phyloP scores from a whole-genome alignment of 2,888 invertebrate species.

The Brachypalpus laphriformis region DNA sequence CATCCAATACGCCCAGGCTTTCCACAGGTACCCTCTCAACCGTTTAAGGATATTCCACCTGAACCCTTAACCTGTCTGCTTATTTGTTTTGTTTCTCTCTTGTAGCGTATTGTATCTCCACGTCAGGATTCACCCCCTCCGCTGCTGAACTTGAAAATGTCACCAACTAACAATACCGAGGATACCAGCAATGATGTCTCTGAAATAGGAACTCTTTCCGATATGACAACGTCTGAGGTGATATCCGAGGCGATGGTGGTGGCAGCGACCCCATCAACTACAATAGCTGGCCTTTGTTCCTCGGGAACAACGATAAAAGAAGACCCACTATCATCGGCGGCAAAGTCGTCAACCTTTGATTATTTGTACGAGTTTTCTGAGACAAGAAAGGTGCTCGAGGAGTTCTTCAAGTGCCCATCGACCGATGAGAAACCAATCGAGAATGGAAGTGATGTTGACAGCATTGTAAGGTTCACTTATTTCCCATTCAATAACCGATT shows the following conservation, averaged over 20 bases:
- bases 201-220: slow-evolving; percentile 82
- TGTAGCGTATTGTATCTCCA: slow-evolving; percentile 81
- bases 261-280: slow-evolving; percentile 17
- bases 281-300: slow-evolving; percentile 62
- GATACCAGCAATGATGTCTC: slow-evolving; percentile 83
- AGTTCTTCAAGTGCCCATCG: slow-evolving; percentile 93
- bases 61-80: slow-evolving; percentile 53
- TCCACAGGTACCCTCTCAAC: slow-evolving; percentile 85
- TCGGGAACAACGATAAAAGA: slow-evolving; percentile 65
- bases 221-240: slow-evolving; percentile 81
- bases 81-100: slow-evolving; percentile 19
- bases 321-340: slow-evolving; percentile 65
- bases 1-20: slow-evolving; percentile 94
- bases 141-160: slow-evolving; percentile 76
- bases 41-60: slow-evolving; percentile 25
- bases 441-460: slow-evolving; percentile 83
- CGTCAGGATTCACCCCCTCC: slow-evolving; percentile 79
- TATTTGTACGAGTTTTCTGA: slow-evolving; percentile 96
- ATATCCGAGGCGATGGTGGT: slow-evolving; percentile 75
- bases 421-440: slow-evolving; percentile 85
- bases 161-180: slow-evolving; percentile 81
- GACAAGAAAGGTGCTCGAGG: slow-evolving; percentile 94
- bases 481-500: slow-evolving; percentile 22
- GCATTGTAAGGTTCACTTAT: slow-evolving; percentile 79
- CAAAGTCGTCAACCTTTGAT: slow-evolving; percentile 88